phyloP scores from a whole-genome alignment of 2,113 vertebrate genomes.

The Mustela lutreola region DNA sequence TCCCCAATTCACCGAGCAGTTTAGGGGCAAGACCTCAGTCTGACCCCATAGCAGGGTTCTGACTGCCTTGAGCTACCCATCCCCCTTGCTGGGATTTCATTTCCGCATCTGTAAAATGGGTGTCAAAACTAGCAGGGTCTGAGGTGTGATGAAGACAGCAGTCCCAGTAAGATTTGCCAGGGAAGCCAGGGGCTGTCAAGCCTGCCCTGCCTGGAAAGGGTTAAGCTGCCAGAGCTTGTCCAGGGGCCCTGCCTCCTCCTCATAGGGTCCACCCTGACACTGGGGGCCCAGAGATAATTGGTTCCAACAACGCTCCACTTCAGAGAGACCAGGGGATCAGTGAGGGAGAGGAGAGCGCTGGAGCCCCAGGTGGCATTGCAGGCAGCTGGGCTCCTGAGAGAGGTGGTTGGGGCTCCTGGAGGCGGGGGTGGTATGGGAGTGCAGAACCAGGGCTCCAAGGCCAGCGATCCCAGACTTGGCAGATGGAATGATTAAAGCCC shows the following conservation, averaged over 20 bases:
- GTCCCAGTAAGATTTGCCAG: not conserved
- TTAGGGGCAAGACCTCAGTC: not conserved
- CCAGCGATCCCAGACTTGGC: not conserved
- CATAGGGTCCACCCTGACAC: not conserved
- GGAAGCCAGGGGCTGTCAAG: not conserved
- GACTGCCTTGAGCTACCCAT: rapidly evolving
- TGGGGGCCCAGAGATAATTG: not conserved
- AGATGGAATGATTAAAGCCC: not conserved
- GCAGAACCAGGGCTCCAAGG: not conserved
- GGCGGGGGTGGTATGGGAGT: too few relatives aligned
- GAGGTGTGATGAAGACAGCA: not conserved
- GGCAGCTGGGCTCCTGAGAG: not conserved
- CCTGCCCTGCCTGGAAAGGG: not conserved
- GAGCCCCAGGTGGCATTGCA: not conserved
- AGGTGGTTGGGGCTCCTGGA: too few relatives aligned
- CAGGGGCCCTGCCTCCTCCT: not conserved
- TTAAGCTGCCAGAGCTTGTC: not conserved
- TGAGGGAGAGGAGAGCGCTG: not conserved
- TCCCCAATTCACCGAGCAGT: not conserved
- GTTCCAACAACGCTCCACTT: rapidly evolving
- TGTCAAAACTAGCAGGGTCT: not conserved
- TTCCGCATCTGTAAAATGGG: not conserved
- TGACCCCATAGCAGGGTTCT: not conserved
- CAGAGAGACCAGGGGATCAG: not conserved
- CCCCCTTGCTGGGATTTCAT: not conserved